Evolutionary conservation across 2,797 vertebrate genomes (phyloP).

Genomic region (Enteromius treurensis): DNA sequence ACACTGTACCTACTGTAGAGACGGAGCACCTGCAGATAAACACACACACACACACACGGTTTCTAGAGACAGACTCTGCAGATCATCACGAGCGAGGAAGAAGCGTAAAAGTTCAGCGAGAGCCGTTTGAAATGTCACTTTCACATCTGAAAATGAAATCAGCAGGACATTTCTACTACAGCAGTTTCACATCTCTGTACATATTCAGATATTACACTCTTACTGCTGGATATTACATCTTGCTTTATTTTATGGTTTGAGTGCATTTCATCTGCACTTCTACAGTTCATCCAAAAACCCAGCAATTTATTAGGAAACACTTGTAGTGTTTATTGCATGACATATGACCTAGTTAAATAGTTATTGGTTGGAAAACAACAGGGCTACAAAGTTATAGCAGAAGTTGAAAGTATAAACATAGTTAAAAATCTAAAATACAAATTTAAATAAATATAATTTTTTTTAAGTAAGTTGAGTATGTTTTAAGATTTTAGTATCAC

Average conservation of each 20-base stretch:
- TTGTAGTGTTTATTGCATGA: not conserved
- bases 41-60: not conserved
- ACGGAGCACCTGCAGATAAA: not conserved
- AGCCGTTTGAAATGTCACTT: not conserved
- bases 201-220: not conserved
- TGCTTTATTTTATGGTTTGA: not conserved
- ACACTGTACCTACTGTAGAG: conserved; percentile 10
- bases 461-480: not conserved
- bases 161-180: not conserved
- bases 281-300: not conserved
- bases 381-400: not conserved
- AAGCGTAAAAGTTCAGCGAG: not conserved
- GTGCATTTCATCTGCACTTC: not conserved
- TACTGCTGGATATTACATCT: not conserved
- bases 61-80: not conserved
- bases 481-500: not conserved
- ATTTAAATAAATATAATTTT: not conserved
- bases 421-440: not conserved
- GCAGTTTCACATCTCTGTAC: not conserved
- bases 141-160: not conserved
- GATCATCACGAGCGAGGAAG: not conserved
- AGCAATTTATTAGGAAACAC: not conserved
- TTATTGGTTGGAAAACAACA: not conserved
- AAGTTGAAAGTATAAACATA: not conserved
- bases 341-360: not conserved